A percentile compares a stretch with the other conserved stretches of the same genome.
These are phyloP conservation scores for Lateolabrax maculatus DNA, from an alignment of 2,797 vertebrate genomes.

Conservation along the genomic window DNA sequence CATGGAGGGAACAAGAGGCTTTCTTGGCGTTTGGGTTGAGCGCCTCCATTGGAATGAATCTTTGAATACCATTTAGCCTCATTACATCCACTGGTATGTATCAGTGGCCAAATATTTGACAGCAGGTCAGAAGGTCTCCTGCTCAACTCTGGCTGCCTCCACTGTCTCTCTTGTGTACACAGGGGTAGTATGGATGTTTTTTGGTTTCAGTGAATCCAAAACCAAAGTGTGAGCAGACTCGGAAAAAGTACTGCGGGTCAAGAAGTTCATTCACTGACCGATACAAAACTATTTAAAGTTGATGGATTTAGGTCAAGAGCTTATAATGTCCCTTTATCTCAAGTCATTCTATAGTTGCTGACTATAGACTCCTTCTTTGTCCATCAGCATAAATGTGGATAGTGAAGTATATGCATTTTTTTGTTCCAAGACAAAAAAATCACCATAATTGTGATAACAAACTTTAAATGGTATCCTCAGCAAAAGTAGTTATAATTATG, in stretches of 20 bases:
- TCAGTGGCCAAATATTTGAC: conserved; percentile 17
- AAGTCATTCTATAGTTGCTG: not conserved
- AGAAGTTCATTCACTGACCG: not conserved
- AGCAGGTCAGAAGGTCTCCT: conserved; percentile 11
- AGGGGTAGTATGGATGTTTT: not conserved
- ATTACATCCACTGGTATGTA: not conserved
- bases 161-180: not conserved
- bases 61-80: conserved; percentile 10
- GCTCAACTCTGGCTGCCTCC: not conserved
- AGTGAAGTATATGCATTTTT: no score
- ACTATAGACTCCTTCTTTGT: no score
- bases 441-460: not conserved
- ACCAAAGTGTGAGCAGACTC: not conserved
- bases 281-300: not conserved
- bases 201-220: not conserved
- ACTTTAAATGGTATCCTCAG: not conserved
- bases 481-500: not conserved
- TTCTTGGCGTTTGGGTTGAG: not conserved
- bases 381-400: no score
- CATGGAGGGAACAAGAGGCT: not conserved
- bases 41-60: conserved; percentile 3
- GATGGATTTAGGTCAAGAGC: not conserved
- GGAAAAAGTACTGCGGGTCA: not conserved
- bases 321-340: not conserved
- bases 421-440: no score